Evolutionary conservation across 2,797 vertebrate genomes (phyloP), one percentile per base, ranked within the genome.

Genomic region (Alcedo atthis): DNA sequence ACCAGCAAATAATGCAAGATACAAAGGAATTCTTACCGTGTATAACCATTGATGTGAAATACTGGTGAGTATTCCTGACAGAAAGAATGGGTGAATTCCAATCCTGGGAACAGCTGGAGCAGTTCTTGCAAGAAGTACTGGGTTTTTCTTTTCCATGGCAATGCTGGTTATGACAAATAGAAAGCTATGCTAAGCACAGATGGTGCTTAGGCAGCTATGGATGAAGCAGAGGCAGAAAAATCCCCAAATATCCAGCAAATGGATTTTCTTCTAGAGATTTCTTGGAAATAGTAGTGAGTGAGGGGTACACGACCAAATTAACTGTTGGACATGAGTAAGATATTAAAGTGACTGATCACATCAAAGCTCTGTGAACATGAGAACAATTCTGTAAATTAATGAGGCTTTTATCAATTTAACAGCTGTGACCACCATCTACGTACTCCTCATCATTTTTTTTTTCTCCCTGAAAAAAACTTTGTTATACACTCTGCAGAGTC

Each of bases 21-120:
- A 75, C 12, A 55, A 11, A 64, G 8, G 37, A 75, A 26, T 46
- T 80, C 95, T 95, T 95, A 96, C 96, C 95, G 9, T 76, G 46
- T 59, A 15, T 42, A 51, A 58, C 15, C 43, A 59, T 8, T 0
- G 30, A 66, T 13, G 59, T 30, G 55, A 77, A 89, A 79, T 82
- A 67, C 3, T 9, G 79, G 13, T 55, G 51, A 92, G 42, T 3
- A 6, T 55, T 92, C 51, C 64, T 79, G 67, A 42, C 53, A 61
- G 28, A 66, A 83, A n/a, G 25, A 35, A 62, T 8, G 18, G 19
- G 35, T 51, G 64, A 88, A 77, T 80, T 85, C 81, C 63, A 80
- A 4, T 78, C 51, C 63, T 35, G 49, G 24, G 45, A 92, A 70
- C 6, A 25, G 55, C 77, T 8, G 0, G 18, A 76, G 59, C 0